Percentiles rank a stretch among this genome's conserved stretches.
These are phyloP conservation scores for Ciconia boyciana DNA, from an alignment of 2,113 vertebrate species.

Conservation along the genomic window DNA sequence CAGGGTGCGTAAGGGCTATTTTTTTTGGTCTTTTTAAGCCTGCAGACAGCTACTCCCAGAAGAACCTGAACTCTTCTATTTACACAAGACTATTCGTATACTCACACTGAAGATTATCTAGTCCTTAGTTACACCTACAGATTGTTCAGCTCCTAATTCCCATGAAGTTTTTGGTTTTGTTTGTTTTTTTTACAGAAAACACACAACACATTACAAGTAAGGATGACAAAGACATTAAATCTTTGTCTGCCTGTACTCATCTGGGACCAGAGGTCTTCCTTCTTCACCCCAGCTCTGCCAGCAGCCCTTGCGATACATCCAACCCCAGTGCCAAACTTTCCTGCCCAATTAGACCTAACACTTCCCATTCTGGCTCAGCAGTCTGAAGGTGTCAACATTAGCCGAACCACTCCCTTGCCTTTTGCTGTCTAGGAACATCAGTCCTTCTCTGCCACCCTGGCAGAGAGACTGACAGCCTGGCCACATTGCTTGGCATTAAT, in stretches of 20 bases:
- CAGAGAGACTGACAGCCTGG: background rate
- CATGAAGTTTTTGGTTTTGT: background rate
- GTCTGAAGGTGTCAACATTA: background rate
- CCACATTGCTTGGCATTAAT: background rate
- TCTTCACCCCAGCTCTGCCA: background rate
- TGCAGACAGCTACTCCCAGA: background rate
- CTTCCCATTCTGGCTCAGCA: background rate
- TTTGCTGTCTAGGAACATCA: constrained; percentile 27
- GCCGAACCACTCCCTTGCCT: background rate
- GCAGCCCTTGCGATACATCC: background rate
- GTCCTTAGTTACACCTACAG: background rate
- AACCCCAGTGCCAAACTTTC: background rate
- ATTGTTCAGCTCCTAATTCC: background rate
- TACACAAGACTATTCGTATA: background rate
- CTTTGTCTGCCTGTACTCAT: background rate
- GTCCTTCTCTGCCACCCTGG: background rate
- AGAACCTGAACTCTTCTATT: background rate
- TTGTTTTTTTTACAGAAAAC: background rate
- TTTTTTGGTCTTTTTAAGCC: background rate
- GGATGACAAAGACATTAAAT: background rate
- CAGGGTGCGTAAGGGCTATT: background rate
- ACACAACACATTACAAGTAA: background rate
- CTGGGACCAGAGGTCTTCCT: background rate
- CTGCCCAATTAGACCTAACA: background rate
- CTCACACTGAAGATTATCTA: background rate